Percentiles rank a stretch among this genome's conserved stretches.
phyloP scores from a whole-genome alignment of 2,888 invertebrate genomes.

The Amphimallon solstitiale region DNA sequence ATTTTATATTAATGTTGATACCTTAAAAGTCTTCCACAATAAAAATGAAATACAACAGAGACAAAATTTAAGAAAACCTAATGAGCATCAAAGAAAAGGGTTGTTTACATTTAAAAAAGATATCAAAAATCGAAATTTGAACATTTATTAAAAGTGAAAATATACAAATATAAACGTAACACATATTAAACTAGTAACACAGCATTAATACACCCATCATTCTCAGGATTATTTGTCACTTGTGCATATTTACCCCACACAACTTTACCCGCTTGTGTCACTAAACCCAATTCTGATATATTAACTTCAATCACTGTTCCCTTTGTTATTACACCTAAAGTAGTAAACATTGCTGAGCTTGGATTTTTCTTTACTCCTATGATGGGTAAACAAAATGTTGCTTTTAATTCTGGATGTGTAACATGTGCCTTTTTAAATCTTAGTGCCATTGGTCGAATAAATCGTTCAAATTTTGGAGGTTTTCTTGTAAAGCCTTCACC shows the following conservation, averaged over 20 bases:
- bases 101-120: no score
- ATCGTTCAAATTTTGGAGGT: conserved; percentile 98
- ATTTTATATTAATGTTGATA: no score
- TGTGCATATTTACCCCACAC: conserved; percentile 99
- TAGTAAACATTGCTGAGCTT: conserved; percentile 96
- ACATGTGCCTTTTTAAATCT: conserved; percentile 98
- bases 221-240: conserved; percentile 99
- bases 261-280: conserved; percentile 98
- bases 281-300: conserved; percentile 97
- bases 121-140: background rate
- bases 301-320: conserved; percentile 98
- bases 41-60: no score
- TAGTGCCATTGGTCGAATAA: conserved; percentile 97
- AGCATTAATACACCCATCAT: conserved; percentile 99
- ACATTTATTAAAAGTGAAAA: conserved; percentile 6
- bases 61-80: no score
- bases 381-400: conserved; percentile 96
- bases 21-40: no score
- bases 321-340: conserved; percentile 97
- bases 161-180: background rate
- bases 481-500: conserved; percentile 99
- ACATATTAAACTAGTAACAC: conserved; percentile 88
- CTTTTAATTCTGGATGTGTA: conserved; percentile 98
- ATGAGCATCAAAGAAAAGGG: no score
- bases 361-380: conserved; percentile 99